Evolutionary conservation across 2,113 vertebrate genomes (phyloP), one percentile per base, ranked within the genome.

Genomic region (Illadopsis cleaveri): DNA sequence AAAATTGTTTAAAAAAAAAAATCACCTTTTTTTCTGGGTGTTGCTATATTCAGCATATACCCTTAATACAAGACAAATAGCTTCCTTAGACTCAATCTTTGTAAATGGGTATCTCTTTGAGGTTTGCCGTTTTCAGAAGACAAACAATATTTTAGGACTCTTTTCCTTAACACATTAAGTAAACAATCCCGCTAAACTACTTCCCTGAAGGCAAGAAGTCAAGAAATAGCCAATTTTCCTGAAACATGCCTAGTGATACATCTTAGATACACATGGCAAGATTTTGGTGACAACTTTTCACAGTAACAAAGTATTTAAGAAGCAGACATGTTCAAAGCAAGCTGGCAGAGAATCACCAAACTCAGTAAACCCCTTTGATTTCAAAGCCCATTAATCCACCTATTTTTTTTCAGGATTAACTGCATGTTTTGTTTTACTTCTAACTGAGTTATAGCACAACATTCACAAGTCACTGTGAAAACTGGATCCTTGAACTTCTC

Each of bases 21-120:
- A 30, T 95, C 28, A 85, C 48, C 27, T 27, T 89, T 30, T 60
- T 33, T 89, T 15, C 75, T 69, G 37, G 2, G 2, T 22, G 27
- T 47, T 62, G 33, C 31, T 75, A n/a, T 17, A 77, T 38, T 92
- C 35, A 72, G 42, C 61, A 85, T 48, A 64, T 50, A 57, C 12
- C 18, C 47, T 62, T 42, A 89, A 64, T 5, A 90, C 0, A 7
- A 44, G 30, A 44, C 5, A 23, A 53, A 37, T 22, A 21, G 16
- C 27, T 85, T 69, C 50, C 69, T 91, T 38, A 82, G 31, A 77
- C 3, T 79, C 15, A 30, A 12, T 61, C 30, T 72, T 50, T 33
- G 5, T 57, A 87, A 69, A 86, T 1, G 1, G 0, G 0, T 27
- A 33, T n/a, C 57, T 69, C 50, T 35, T 73, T 0, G 0, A 90